Evolutionary conservation across 2,888 invertebrate genomes (phyloP), one percentile per base, ranked within the genome.

Genomic region (Argynnis bischoffii): DNA sequence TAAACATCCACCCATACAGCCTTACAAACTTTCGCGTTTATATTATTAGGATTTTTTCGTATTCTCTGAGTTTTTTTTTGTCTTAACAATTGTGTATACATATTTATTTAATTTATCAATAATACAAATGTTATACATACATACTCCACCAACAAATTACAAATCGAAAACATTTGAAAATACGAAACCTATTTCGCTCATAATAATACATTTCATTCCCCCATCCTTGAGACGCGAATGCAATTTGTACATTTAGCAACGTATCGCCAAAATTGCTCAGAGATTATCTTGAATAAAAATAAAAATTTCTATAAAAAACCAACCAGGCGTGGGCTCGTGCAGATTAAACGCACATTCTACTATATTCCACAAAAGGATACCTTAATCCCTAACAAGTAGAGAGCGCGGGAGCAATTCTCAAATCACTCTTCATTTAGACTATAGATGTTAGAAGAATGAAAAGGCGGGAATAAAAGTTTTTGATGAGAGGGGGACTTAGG

Each of bases 281-380:
- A 83, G 86, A 86, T 85, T 82, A 87, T 84, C 83, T 79, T 73
- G 81, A 81, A 79, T 78, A 81, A 81, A 81, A 83, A 41, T 41
- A 41, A 83, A 84, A 80, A 75, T 77, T 79, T 77, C 78, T 79
- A 80, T 86, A 83, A 88, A 86, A 89, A 88, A 86, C 84, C 77
- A 82, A 76, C 85, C 83, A 78, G 86, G 85, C 90, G 85, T 87
- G 75, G 80, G 79, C 80, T 81, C 76, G 80, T 76, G 35, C 83
- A 88, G 90, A 92, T 92, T 91, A 90, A 90, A 88, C 89, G 90
- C 85, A 88, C 87, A 88, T 86, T 89, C 89, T 86, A 91, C 90
- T 86, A 90, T 91, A 90, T 91, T 81, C 86, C 82, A 90, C 91
- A 90, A 92, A 91, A 90, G 89, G 88, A 87, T 90, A 91, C 90